Conservation (phyloP, 1,140 invertebrate genomes). For the Plodia interpunctella region DNA sequence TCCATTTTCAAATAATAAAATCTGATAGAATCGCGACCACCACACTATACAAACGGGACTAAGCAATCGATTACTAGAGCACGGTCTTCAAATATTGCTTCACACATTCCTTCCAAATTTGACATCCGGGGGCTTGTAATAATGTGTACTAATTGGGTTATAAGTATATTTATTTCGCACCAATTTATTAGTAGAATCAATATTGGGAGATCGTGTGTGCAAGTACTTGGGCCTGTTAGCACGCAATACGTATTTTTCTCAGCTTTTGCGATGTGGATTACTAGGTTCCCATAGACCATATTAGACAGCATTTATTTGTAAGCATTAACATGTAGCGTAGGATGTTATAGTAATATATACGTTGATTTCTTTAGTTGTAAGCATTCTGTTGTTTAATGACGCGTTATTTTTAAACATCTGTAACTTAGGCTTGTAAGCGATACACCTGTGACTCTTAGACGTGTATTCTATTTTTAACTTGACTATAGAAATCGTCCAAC, state of each 20-base stretch:
- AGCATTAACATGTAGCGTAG: constrained; percentile 63
- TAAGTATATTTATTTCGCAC: too few species aligned
- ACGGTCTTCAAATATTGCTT: too few species aligned
- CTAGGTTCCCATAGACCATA: constrained; percentile 32
- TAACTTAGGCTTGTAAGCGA: constrained; percentile 28
- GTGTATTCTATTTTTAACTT: constrained; percentile 32
- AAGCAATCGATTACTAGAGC: too few species aligned
- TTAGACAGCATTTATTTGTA: constrained; percentile 68
- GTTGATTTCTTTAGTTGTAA: constrained; percentile 72
- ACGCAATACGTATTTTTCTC: background rate
- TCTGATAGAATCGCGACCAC: too few species aligned
- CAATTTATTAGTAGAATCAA: too few species aligned
- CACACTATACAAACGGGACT: too few species aligned
- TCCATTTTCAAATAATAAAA: too few species aligned
- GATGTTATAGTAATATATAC: constrained; percentile 75
- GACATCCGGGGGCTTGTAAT: too few species aligned
- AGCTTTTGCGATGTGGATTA: constrained; percentile 1
- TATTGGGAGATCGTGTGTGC: too few species aligned
- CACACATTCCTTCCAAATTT: too few species aligned
- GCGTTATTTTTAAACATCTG: constrained; percentile 41
- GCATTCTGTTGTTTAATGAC: constrained; percentile 55
- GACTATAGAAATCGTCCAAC: constrained; percentile 54
- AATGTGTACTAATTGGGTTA: too few species aligned
- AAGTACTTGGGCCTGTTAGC: too few species aligned
- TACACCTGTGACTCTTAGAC: constrained; percentile 46